A percentile compares a stretch with the other conserved stretches of the same genome.
Evolutionary conservation across 2,888 invertebrate species (phyloP).

Genomic region (Baronia brevicornis): DNA sequence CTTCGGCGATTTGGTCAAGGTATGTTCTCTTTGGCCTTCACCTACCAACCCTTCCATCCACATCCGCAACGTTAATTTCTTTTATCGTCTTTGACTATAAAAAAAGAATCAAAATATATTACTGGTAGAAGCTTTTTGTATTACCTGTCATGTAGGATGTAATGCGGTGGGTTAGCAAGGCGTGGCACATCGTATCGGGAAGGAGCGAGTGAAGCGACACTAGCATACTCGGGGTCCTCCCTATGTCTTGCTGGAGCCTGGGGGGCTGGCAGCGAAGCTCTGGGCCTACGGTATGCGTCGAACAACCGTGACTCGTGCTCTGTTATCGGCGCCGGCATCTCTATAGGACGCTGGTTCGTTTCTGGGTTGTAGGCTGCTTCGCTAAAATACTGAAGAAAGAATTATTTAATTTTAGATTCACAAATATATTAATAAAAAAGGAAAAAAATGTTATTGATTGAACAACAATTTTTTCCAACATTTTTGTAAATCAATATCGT

Average conservation of each 20-base stretch:
- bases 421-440: conserved; percentile 1
- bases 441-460: background rate
- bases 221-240: conserved; percentile 66
- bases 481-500: too few species aligned
- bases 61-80: too few species aligned
- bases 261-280: conserved; percentile 51
- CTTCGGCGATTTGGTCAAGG: too few species aligned
- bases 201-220: conserved; percentile 57
- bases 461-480: too few species aligned
- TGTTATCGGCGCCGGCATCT: conserved; percentile 64
- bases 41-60: too few species aligned
- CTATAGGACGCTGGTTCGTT: conserved; percentile 81
- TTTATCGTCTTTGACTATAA: too few species aligned
- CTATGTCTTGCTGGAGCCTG: conserved; percentile 47
- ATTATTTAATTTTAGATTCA: background rate
- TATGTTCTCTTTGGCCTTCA: too few species aligned
- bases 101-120: too few species aligned
- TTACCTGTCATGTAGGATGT: conserved; percentile 65
- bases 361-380: conserved; percentile 93
- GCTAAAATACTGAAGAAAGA: conserved; percentile 83
- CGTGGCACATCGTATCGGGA: conserved; percentile 50
- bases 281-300: conserved; percentile 63
- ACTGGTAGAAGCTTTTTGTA: conserved; percentile 4
- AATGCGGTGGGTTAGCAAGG: conserved; percentile 45
- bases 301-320: conserved; percentile 71